Evolutionary conservation across 2,797 vertebrate species (phyloP), one percentile per base, ranked within the genome.

Genomic region (Petrocephalus schoutedeni): DNA sequence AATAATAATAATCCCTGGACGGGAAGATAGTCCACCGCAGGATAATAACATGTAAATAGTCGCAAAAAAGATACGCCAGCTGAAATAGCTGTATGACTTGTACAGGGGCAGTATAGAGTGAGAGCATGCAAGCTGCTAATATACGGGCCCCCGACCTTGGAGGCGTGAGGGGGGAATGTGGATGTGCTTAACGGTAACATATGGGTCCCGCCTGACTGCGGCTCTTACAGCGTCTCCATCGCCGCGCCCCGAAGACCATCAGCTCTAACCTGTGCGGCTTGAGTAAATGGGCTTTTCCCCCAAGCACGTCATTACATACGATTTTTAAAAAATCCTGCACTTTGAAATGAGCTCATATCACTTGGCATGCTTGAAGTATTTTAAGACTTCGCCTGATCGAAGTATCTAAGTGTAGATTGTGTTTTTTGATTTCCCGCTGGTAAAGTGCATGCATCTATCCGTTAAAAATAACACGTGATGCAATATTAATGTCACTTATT

Each of bases 391-490:
- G 71, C 71, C n/a, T 77, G 71, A 36, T 71, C 64, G 64, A 77
- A 77, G 36, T 45, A 77, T 45, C 71, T 77, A 77, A 77, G 36
- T 2, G 71, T 41, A 77, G 36, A 77, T 77, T 77, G 71, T 77
- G 36, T 61, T 41, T 77, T 74, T 41, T 77, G 71, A 45, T 77
- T 77, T 77, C 71, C 14, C 41, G 36, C 36, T 77, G 71, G 36
- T 77, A 77, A 74, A 77, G 32, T 45, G 36, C 41, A 45, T 45
- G 71, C 36, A 77, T 45, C 32, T 19, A 58, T 3, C 16, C 19
- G 71, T 77, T 77, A 45, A 77, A 77, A 77, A 45, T 77, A 77
- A 77, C 71, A 77, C 16, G 36, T 77, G 36, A 77, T 77, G 71
- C 71, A 77, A 77, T 77, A 77, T 45, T 45, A 74, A 45, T 19